phyloP scores from a whole-genome alignment of 2,797 vertebrate genomes.

The Mormyrops attenuatus region DNA sequence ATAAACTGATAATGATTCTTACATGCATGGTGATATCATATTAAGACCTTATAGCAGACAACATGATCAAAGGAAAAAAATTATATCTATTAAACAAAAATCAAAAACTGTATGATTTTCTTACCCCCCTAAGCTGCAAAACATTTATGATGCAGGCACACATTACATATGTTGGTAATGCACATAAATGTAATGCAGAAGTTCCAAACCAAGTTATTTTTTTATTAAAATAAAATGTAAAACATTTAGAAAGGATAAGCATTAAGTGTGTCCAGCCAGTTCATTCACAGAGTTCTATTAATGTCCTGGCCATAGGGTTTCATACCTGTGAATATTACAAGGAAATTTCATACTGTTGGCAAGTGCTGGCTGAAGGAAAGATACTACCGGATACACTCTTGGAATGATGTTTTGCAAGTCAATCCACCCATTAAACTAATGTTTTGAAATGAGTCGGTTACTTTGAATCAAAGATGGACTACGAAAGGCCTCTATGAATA shows the following conservation, averaged over 20 bases:
- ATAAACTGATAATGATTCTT: neutral
- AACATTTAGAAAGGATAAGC: neutral
- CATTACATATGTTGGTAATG: neutral
- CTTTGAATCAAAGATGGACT: neutral
- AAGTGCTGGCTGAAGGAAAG: neutral
- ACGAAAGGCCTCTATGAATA: neutral
- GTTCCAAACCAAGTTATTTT: neutral
- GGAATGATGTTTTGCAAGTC: slow-evolving; percentile 17
- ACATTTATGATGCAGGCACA: neutral
- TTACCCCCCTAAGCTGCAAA: neutral
- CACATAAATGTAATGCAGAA: neutral
- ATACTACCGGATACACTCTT: neutral
- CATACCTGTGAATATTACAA: neutral
- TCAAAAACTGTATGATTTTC: neutral
- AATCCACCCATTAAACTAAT: neutral
- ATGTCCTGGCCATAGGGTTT: neutral
- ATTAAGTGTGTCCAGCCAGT: neutral
- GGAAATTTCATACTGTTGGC: neutral
- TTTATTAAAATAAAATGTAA: neutral
- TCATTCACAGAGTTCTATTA: neutral
- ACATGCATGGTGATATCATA: neutral
- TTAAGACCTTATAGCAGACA: slow-evolving; percentile 4
- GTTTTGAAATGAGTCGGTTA: neutral
- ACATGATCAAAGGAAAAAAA: neutral
- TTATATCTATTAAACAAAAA: neutral